Base-by-base conservation (phyloP, 2,113 vertebrate species). In the Carlito syrichta region DNA sequence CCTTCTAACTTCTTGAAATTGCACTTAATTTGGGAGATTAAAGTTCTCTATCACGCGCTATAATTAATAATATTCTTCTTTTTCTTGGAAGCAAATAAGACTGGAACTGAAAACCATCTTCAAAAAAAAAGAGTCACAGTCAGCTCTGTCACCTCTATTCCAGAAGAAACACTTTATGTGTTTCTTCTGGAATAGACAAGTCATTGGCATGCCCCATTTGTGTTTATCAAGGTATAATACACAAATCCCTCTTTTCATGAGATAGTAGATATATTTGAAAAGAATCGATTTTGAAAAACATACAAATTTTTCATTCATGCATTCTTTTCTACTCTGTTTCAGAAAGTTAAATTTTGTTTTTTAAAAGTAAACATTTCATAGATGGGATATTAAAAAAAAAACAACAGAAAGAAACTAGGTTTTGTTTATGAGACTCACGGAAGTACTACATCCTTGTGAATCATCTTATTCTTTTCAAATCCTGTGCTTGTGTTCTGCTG, bases 341-440 rank as follows among this genome's bases (percentile, higher is more conserved):
- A 54, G 22, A 77, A 77, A 16, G 38, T 5, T 83, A 78, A 62
- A 58, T 76, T 96, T 96, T 78, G 87, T 95, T 95, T 66, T 94
- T 92, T 25, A 94, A 87, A 93, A 76, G 6, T 1, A 83, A 91
- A 81, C 89, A 0, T 76, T 95, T 95, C 25, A 30, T 63, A 62
- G 69, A 11, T 74, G 6, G 17, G 16, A 88, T 69, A 66, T 60
- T 94, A 87, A 30, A 77, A 81, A 76, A 94, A 87, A 92, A 79
- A 3, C 86, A 86, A 86, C 50, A 13, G 58, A 87, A 48, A 40
- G 43, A 20, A 50, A 76, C 8, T 25, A 48, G 19, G 35, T 32
- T 74, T 11, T 66, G 30, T 87, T 4, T 74, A 32, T 78, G 19
- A 91, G 10, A 40, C 30, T 92, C 17, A 23, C 4, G 20, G 56